phyloP scores from a whole-genome alignment of 2,888 invertebrate genomes.

The Nymphalis c-album region DNA sequence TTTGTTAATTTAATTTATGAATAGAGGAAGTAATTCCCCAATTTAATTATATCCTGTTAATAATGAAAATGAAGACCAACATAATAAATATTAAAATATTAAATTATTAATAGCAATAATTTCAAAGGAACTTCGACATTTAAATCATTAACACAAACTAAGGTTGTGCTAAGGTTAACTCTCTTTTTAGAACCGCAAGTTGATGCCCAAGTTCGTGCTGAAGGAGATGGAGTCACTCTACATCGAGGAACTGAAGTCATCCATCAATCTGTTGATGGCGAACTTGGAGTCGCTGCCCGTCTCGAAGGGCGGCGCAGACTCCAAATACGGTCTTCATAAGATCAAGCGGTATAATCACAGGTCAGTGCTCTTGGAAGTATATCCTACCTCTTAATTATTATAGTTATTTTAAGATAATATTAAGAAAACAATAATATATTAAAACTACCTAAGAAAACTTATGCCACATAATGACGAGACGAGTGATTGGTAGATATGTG shows the following conservation, averaged over 20 bases:
- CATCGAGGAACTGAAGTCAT: slow-evolving; percentile 98
- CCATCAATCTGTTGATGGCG: slow-evolving; percentile 98
- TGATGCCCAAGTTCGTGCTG: slow-evolving; percentile 99
- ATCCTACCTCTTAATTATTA: not conserved
- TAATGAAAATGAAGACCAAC: too few species aligned
- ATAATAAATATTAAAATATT: too few species aligned
- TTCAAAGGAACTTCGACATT: too few species aligned
- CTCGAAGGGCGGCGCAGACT: slow-evolving; percentile 98
- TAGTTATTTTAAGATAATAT: not conserved
- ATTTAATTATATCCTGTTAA: too few species aligned
- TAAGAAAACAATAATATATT: not conserved
- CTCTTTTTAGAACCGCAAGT: slow-evolving; percentile 91
- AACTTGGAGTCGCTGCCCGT: slow-evolving; percentile 99
- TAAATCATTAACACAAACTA: too few species aligned
- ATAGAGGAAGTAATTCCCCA: too few species aligned
- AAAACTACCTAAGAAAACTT: not conserved
- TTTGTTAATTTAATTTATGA: too few species aligned
- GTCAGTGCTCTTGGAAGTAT: slow-evolving; percentile 80
- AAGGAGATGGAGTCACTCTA: slow-evolving; percentile 99
- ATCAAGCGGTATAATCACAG: slow-evolving; percentile 99
- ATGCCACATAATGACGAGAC: too few species aligned
- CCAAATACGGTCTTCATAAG: slow-evolving; percentile 98
- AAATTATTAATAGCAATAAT: not conserved
- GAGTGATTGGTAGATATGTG: too few species aligned
- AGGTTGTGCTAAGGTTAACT: not conserved